phyloP scores from a whole-genome alignment of 2,888 invertebrate species.

The Abrostola triplasia region DNA sequence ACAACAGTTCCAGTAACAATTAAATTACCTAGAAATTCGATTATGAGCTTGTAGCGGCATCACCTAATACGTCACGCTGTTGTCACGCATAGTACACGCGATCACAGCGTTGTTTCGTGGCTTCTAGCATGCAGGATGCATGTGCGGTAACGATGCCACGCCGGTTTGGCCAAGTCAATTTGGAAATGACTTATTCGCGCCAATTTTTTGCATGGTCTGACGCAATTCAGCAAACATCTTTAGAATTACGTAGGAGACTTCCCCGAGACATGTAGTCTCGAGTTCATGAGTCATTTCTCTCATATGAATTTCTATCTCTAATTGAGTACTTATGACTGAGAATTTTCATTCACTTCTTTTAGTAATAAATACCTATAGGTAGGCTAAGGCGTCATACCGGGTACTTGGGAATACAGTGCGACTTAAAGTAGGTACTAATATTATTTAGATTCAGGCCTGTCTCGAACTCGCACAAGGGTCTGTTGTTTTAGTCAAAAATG shows the following conservation, averaged over 20 bases:
- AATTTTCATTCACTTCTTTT: too few relatives aligned
- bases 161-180: constrained; percentile 36
- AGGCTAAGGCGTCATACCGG: too few relatives aligned
- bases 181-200: constrained; percentile 23
- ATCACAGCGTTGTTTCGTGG: constrained; percentile 45
- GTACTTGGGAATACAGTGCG: too few relatives aligned
- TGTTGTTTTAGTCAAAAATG: too few relatives aligned
- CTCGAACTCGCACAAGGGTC: too few relatives aligned
- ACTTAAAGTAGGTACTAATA: too few relatives aligned
- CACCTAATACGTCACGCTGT: constrained; percentile 64
- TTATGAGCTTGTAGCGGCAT: constrained; percentile 44
- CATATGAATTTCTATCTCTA: too few relatives aligned
- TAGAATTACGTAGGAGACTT: constrained; percentile 7
- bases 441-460: too few relatives aligned
- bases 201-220: constrained; percentile 47
- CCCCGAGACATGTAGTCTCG: constrained; percentile 9
- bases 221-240: constrained; percentile 39
- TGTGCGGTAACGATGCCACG: constrained; percentile 35
- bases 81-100: constrained; percentile 73
- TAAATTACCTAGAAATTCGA: constrained; percentile 40
- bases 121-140: constrained; percentile 57
- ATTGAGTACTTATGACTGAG: too few relatives aligned
- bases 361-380: too few relatives aligned
- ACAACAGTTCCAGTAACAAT: constrained; percentile 13
- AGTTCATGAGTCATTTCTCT: constrained; percentile 4